A percentile compares a stretch with the other conserved stretches of the same genome.
Conservation (phyloP, 2,797 vertebrate genomes). For the Orestias chungarensis region DNA sequence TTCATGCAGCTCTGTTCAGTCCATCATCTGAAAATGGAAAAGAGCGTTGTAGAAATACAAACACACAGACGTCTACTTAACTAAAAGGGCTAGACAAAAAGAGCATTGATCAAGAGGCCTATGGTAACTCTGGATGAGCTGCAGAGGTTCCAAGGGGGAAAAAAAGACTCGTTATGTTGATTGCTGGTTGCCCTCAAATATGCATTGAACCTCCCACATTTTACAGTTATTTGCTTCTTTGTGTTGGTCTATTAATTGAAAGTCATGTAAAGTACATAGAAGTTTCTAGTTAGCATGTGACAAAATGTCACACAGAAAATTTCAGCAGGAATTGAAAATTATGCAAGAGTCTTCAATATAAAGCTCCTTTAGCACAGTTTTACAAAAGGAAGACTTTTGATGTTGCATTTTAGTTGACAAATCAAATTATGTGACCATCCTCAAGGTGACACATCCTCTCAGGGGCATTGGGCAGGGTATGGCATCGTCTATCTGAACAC, state of each 20-base stretch:
- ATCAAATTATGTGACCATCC: constrained; percentile 40
- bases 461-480: constrained; percentile 88
- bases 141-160: too few relatives aligned
- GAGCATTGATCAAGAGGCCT: too few relatives aligned
- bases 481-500: constrained; percentile 79
- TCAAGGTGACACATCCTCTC: constrained; percentile 81
- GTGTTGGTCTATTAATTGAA: not conserved
- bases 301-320: not conserved
- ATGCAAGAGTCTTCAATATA: not conserved
- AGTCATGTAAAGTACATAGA: not conserved
- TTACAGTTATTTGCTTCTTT: not conserved
- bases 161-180: too few relatives aligned
- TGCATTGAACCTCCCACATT: too few relatives aligned
- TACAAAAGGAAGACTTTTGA: not conserved
- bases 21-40: too few relatives aligned
- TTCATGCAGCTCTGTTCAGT: too few relatives aligned
- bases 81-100: too few relatives aligned
- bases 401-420: not conserved
- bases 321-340: not conserved
- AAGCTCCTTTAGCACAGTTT: not conserved
- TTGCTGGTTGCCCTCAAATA: too few relatives aligned
- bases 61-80: too few relatives aligned
- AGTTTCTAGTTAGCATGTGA: not conserved
- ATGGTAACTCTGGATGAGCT: too few relatives aligned
- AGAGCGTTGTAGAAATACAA: too few relatives aligned